Evolutionary conservation across 1,140 invertebrate species (phyloP).

Genomic region (Cepaea nemoralis): DNA sequence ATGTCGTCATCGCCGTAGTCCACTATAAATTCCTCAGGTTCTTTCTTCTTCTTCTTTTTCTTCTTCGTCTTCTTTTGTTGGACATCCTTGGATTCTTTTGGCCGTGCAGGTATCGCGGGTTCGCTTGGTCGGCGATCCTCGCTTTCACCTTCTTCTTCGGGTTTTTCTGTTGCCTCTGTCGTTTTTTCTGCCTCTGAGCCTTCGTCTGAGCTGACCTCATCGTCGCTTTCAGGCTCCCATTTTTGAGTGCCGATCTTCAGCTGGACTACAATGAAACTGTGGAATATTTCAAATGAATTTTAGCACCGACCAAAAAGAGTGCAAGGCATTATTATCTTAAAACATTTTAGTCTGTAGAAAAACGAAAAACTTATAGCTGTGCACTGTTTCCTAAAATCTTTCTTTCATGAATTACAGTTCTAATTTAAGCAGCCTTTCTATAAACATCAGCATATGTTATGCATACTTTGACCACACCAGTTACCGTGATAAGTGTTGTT

Average conservation of each 20-base stretch:
- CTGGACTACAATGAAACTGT: constrained; percentile 16
- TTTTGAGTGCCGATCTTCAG: constrained; percentile 10
- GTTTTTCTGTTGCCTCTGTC: not conserved
- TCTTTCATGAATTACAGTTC: too few species aligned
- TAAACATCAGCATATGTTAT: too few species aligned
- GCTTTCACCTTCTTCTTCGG: constrained; percentile 7
- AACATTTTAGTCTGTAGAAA: too few species aligned
- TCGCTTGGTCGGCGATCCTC: not conserved
- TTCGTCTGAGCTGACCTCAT: constrained; percentile 15
- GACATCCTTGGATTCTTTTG: not conserved
- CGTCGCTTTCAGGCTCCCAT: constrained; percentile 17
- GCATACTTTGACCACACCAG: too few species aligned
- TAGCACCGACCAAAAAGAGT: too few species aligned
- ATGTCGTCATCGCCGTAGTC: not conserved
- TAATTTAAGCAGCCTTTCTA: too few species aligned
- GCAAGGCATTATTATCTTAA: too few species aligned
- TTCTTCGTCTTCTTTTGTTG: not conserved
- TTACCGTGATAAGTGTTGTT: too few species aligned
- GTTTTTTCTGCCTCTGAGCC: not conserved
- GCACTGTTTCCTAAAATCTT: too few species aligned
- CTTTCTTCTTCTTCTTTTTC: constrained; percentile 16
- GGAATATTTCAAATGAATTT: too few species aligned
- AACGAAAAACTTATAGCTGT: too few species aligned
- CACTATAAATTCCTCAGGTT: not conserved
- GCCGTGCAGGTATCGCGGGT: not conserved